Conservation (phyloP, 2,797 vertebrate species). For the Chiloscyllium punctatum region DNA sequence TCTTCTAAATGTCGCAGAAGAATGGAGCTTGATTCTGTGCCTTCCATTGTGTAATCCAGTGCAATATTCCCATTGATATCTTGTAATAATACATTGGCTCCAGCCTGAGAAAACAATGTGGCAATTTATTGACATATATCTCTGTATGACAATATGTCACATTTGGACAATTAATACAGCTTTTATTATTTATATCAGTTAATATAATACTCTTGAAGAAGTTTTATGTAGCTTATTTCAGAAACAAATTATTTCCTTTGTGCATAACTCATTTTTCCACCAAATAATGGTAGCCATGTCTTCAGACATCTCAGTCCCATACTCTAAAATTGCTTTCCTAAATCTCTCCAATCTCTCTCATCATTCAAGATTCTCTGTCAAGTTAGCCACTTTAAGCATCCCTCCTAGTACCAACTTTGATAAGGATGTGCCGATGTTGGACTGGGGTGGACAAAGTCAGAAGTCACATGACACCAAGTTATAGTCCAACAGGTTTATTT, state of each 20-base stretch:
- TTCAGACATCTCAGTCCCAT: background rate
- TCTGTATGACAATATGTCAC: background rate
- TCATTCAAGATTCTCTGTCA: background rate
- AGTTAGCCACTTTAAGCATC: background rate
- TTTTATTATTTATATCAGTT: background rate
- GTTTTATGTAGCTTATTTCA: conserved; percentile 43
- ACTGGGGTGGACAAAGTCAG: too few relatives aligned
- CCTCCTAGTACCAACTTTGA: background rate
- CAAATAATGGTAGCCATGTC: background rate
- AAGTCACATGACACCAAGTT: too few relatives aligned
- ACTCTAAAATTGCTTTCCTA: background rate
- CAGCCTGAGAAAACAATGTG: conserved; percentile 59
- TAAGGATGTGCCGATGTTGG: too few relatives aligned
- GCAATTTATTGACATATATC: background rate
- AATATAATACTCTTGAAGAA: background rate
- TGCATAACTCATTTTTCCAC: conserved; percentile 32
- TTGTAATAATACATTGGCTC: conserved; percentile 82
- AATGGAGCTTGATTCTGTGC: conserved; percentile 78
- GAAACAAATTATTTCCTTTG: conserved; percentile 58
- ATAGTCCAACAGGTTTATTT: too few relatives aligned
- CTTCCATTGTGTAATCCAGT: conserved; percentile 80
- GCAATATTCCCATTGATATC: conserved; percentile 83
- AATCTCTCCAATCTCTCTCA: background rate
- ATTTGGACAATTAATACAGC: background rate
- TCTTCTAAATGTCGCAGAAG: conserved; percentile 81